Base-by-base conservation (phyloP, 2,113 vertebrate species). In the Protobothrops mucrosquamatus region DNA sequence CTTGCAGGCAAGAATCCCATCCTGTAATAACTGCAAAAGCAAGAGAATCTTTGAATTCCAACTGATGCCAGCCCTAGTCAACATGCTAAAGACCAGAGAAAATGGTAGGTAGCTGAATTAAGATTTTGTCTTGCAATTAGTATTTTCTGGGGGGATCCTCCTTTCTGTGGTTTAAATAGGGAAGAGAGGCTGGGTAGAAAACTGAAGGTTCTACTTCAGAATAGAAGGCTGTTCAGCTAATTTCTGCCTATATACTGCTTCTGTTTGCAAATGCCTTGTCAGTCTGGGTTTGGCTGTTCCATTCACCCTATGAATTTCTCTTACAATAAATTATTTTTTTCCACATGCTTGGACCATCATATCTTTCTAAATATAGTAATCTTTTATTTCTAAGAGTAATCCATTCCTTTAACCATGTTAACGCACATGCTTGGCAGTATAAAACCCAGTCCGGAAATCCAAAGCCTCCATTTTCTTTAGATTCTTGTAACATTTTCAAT, bases 21-120 rank as follows among this genome's bases (percentile, higher is more conserved):
- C 94, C 64, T 99, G 98, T 81, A 85, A 54, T 29, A 94, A 74
- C 92, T 99, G 98, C 94, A 97, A 98, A 59, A 95, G 96, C 92
- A 96, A 26, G 24, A 97, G 98, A 91, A 94, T 97, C 4, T 99
- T 98, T 96, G 98, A 99, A 88, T 98, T 98, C 89, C 98, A 99
- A 46, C 98, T 99, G 6, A 99, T 99, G 98, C 98, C 98, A 18
- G 98, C 98, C 0, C 92, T 99, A 94, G 98, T 98, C 96, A 98
- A 97, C 95, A 97, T 98, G 95, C 98, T 99, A 12, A 95, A 34
- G 87, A 97, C 96, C 51, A 48, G 48, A 46, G 85, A 97, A 48
- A 92, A 94, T 95, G 97, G 97, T 97, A 96, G 92, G 88, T 88
- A 52, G 24, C 22, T 87, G 90, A 56, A 48, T 69, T 93, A 46